A percentile compares a stretch with the other conserved stretches of the same genome.
Conservation (phyloP, 2,888 invertebrate species). For the Eupelmus urozonus region DNA sequence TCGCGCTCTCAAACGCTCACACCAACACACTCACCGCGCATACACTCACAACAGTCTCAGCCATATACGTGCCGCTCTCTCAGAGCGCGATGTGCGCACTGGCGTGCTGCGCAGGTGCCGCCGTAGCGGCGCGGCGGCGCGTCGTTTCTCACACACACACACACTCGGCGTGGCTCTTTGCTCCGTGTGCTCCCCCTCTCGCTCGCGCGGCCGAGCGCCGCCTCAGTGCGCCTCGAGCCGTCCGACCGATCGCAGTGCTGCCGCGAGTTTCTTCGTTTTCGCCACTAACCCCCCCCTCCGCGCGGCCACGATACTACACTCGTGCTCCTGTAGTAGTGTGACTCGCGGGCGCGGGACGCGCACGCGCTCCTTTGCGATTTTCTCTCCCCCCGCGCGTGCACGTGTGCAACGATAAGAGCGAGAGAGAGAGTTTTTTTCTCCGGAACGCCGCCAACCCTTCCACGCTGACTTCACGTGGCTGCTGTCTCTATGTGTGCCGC, state of each 20-base stretch:
- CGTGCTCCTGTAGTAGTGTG: background rate
- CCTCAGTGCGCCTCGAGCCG: conserved; percentile 57
- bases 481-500: background rate
- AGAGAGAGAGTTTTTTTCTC: background rate
- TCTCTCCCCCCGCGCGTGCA: conserved; percentile 19
- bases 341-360: conserved; percentile 29
- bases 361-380: conserved; percentile 20
- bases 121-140: conserved; percentile 45
- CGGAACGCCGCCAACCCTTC: too few relatives aligned
- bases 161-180: too few relatives aligned
- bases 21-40: too few relatives aligned
- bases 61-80: background rate
- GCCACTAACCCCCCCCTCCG: conserved; percentile 5
- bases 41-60: too few relatives aligned
- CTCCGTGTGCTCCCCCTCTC: conserved; percentile 28
- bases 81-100: conserved; percentile 39
- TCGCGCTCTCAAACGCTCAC: conserved; percentile 6
- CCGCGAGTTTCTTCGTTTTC: background rate
- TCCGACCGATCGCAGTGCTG: conserved; percentile 18
- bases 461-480: background rate
- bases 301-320: background rate
- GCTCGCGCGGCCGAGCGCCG: conserved; percentile 25
- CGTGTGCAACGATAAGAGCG: conserved; percentile 30
- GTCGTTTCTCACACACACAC: too few relatives aligned
- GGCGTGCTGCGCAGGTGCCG: conserved; percentile 58